Percentiles rank a stretch among this genome's conserved stretches.
Conservation (phyloP, 2,113 vertebrate genomes). For the Cervus canadensis region DNA sequence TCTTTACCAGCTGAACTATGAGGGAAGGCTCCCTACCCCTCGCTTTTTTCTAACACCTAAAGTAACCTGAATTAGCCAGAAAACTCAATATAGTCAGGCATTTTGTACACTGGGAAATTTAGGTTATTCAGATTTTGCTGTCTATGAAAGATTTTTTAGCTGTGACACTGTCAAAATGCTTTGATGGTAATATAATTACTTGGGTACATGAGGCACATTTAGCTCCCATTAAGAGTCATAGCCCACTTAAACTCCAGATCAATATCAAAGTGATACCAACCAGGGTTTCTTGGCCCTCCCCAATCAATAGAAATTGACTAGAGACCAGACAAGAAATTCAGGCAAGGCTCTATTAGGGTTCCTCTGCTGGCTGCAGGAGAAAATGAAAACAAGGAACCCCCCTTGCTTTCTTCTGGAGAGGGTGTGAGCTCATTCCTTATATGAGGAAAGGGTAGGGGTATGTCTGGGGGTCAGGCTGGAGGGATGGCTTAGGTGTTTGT, state of each 20-base stretch:
- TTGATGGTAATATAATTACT: not conserved
- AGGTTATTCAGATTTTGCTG: not conserved
- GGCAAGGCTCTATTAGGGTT: not conserved
- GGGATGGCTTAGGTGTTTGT: not conserved
- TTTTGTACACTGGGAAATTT: not conserved
- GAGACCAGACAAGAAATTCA: not conserved
- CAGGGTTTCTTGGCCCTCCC: not conserved
- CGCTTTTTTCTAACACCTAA: rapidly evolving
- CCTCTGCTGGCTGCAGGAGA: not conserved
- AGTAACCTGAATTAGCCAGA: not conserved
- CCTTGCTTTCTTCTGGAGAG: not conserved
- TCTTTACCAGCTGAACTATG: not conserved
- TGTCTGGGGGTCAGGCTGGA: not conserved
- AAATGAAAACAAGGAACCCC: not conserved
- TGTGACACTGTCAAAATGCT: not conserved
- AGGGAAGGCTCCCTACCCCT: not conserved
- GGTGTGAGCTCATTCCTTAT: not conserved
- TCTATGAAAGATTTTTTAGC: not conserved
- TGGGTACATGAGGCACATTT: not conserved
- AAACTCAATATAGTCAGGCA: not conserved
- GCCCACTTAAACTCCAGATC: not conserved
- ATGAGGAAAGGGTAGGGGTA: not conserved
- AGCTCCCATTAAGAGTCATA: not conserved
- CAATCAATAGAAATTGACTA: not conserved
- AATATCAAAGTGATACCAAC: not conserved